Percentiles rank a stretch among this genome's conserved stretches.
Evolutionary conservation across 1,140 invertebrate genomes (phyloP).

Genomic region (Nomia melanderi): DNA sequence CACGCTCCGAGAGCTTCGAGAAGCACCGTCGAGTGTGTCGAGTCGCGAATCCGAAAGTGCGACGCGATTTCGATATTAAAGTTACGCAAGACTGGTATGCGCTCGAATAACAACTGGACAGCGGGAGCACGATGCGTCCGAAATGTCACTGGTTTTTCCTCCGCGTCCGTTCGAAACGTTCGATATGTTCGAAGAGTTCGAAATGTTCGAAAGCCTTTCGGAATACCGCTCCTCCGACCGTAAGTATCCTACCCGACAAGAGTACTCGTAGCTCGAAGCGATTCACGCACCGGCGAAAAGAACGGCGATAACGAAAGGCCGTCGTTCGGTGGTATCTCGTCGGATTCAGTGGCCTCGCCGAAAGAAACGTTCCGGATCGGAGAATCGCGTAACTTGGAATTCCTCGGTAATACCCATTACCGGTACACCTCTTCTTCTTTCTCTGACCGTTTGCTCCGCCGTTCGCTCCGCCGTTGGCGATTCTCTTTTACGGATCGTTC

Average conservation of each 20-base stretch:
- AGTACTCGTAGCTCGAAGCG: too few species aligned
- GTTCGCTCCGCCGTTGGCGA: neutral
- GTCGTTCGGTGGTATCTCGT: too few species aligned
- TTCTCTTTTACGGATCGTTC: constrained; percentile 59
- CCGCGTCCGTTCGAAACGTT: constrained; percentile 32
- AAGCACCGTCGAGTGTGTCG: too few species aligned
- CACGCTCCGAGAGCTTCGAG: too few species aligned
- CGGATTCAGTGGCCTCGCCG: too few species aligned
- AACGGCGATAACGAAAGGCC: too few species aligned
- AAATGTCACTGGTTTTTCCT: constrained; percentile 34
- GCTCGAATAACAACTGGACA: neutral
- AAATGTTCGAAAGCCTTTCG: constrained; percentile 3
- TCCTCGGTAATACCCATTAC: too few species aligned
- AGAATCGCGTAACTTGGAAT: too few species aligned
- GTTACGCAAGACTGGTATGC: neutral
- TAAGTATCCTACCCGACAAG: too few species aligned
- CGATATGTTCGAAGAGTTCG: too few species aligned
- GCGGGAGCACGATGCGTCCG: neutral
- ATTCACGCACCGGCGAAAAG: too few species aligned
- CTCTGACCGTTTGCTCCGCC: neutral
- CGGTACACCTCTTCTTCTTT: constrained; percentile 1
- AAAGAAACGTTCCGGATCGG: too few species aligned
- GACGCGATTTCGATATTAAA: neutral
- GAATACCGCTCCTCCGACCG: neutral
- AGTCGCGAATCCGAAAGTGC: neutral